These are phyloP conservation scores for Actinia equina DNA, from an alignment of 64 coral and sea anemone species.

Conservation along the genomic window DNA sequence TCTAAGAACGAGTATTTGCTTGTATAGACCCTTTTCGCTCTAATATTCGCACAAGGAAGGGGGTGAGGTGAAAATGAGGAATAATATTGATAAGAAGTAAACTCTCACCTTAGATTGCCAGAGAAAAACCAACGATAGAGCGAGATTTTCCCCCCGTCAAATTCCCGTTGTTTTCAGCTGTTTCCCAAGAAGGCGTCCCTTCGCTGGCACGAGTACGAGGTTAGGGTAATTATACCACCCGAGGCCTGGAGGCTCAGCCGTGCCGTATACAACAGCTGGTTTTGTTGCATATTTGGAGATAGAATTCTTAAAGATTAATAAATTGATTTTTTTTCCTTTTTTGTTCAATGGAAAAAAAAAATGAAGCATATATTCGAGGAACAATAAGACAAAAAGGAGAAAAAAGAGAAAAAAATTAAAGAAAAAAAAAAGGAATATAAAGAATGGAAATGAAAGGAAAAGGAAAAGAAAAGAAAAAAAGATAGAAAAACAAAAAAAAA, in stretches of 20 bases:
- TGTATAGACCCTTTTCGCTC: background rate
- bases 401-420: background rate
- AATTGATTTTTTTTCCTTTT: too few relatives aligned
- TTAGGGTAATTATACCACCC: slow-evolving; percentile 17
- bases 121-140: background rate
- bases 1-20: background rate
- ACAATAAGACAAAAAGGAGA: too few relatives aligned
- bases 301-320: too few relatives aligned
- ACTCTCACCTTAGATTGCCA: background rate
- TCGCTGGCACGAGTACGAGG: background rate
- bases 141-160: background rate
- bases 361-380: background rate
- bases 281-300: background rate
- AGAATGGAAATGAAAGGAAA: background rate
- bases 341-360: too few relatives aligned
- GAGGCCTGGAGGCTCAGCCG: background rate
- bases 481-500: background rate
- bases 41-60: background rate
- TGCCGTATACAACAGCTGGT: slow-evolving; percentile 3
- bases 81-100: background rate
- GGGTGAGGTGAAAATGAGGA: background rate
- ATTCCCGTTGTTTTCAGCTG: slow-evolving; percentile 8
- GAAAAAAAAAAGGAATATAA: background rate
- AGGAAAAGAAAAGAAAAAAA: too few relatives aligned
- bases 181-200: background rate